Conservation (phyloP, 2,113 vertebrate species). For the Chaetodon trifascialis region DNA sequence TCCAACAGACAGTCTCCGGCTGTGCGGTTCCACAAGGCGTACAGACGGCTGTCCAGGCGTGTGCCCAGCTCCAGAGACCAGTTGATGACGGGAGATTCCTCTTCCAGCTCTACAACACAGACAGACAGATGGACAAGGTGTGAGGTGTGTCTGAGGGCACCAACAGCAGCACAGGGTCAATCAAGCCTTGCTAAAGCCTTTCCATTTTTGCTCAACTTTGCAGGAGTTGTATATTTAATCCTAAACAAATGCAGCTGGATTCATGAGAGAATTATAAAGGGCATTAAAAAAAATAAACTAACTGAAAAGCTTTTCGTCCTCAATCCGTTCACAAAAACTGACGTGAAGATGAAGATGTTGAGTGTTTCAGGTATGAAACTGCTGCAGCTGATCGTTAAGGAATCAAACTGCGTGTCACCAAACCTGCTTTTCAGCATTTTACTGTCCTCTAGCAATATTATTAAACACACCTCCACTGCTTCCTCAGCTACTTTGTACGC, state of each 20-base stretch:
- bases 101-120: conserved; percentile 89
- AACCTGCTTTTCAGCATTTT: conserved; percentile 29
- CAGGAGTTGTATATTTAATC: no score
- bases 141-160: neutral
- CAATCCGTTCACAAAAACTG: neutral
- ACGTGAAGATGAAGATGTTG: neutral
- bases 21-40: conserved; percentile 97
- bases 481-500: neutral
- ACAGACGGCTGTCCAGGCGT: conserved; percentile 94
- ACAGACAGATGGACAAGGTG: neutral
- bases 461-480: conserved; percentile 20
- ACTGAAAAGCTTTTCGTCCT: no score
- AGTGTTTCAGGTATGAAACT: neutral
- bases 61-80: conserved; percentile 98
- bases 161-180: neutral
- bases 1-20: conserved; percentile 97
- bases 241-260: neutral
- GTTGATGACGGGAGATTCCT: conserved; percentile 98
- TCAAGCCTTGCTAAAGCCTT: neutral
- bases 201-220: neutral
- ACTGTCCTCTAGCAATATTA: neutral
- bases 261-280: no score
- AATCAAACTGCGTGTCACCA: neutral
- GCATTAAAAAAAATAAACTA: no score
- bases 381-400: neutral